phyloP scores from a whole-genome alignment of 2,888 invertebrate genomes.

The Diaprepes abbreviatus region DNA sequence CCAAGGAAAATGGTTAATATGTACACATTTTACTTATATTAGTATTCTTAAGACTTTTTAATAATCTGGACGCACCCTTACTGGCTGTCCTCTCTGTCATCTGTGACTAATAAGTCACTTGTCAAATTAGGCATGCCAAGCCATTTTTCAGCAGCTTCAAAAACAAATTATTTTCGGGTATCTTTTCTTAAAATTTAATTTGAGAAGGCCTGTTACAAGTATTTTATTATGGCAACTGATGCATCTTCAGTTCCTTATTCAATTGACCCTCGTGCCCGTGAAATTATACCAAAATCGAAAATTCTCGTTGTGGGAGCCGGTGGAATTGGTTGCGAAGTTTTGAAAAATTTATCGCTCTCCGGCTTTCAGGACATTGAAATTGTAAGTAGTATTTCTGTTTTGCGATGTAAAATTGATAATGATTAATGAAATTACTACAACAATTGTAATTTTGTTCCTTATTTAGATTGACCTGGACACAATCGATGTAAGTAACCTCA shows the following conservation, averaged over 20 bases:
- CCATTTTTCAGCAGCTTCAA: too few species aligned
- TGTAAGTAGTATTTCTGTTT: slow-evolving; percentile 72
- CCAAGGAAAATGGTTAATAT: too few species aligned
- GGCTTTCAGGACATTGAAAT: slow-evolving; percentile 95
- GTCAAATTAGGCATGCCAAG: too few species aligned
- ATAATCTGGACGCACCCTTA: too few species aligned
- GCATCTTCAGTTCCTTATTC: slow-evolving; percentile 75
- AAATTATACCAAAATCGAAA: slow-evolving; percentile 79
- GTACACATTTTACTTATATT: too few species aligned
- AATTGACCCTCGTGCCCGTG: slow-evolving; percentile 75
- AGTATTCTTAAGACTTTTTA: too few species aligned
- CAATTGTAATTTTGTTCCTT: slow-evolving; percentile 57
- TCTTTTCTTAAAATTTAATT: too few species aligned
- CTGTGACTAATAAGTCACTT: too few species aligned
- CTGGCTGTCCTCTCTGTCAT: too few species aligned
- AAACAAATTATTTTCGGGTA: too few species aligned
- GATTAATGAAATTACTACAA: not conserved
- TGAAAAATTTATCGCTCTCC: slow-evolving; percentile 96
- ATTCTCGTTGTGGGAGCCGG: slow-evolving; percentile 95
- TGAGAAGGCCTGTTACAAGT: too few species aligned
- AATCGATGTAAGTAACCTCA: slow-evolving; percentile 98
- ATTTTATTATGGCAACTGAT: slow-evolving; percentile 43
- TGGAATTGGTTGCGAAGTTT: slow-evolving; percentile 98
- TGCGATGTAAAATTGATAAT: too few species aligned
- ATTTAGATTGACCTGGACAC: slow-evolving; percentile 99